Conservation (phyloP, 2,888 invertebrate genomes). For the Parnassius smintheus region DNA sequence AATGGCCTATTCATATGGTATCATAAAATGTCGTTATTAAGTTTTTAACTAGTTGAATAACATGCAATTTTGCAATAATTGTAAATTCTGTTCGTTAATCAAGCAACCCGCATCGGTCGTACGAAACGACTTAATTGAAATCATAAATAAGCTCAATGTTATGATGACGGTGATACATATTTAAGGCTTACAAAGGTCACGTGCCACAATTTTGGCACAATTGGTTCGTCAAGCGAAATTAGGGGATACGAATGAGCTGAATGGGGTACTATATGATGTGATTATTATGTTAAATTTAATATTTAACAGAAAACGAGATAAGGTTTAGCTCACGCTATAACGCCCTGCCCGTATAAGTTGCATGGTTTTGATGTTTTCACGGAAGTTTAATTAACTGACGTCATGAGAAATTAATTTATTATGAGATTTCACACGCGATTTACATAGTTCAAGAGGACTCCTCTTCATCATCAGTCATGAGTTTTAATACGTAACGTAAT, state of each 20-base stretch:
- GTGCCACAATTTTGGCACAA: constrained; percentile 71
- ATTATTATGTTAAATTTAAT: constrained; percentile 63
- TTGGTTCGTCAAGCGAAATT: constrained; percentile 59
- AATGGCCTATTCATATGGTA: constrained; percentile 33
- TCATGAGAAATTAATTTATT: constrained; percentile 1
- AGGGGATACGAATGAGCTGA: constrained; percentile 53
- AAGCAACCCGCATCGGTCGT: constrained; percentile 64
- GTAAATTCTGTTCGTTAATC: constrained; percentile 37
- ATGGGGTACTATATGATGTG: constrained; percentile 65
- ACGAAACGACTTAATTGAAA: constrained; percentile 68
- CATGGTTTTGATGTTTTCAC: constrained; percentile 10
- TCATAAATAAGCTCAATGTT: constrained; percentile 67
- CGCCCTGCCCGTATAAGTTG: constrained; percentile 25
- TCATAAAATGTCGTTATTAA: constrained; percentile 22
- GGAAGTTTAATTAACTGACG: constrained; percentile 16
- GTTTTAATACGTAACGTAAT: too few relatives aligned
- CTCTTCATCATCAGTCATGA: too few relatives aligned
- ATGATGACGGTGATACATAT: constrained; percentile 61
- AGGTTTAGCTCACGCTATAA: constrained; percentile 28
- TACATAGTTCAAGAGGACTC: too few relatives aligned
- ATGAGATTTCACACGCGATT: constrained; percentile 18
- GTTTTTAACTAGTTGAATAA: constrained; percentile 27
- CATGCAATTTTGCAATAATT: constrained; percentile 26
- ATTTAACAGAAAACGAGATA: constrained; percentile 49
- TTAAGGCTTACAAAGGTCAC: constrained; percentile 75